These are phyloP conservation scores for Intellagama lesueurii DNA, from an alignment of 2,797 vertebrate genomes.

Conservation along the genomic window DNA sequence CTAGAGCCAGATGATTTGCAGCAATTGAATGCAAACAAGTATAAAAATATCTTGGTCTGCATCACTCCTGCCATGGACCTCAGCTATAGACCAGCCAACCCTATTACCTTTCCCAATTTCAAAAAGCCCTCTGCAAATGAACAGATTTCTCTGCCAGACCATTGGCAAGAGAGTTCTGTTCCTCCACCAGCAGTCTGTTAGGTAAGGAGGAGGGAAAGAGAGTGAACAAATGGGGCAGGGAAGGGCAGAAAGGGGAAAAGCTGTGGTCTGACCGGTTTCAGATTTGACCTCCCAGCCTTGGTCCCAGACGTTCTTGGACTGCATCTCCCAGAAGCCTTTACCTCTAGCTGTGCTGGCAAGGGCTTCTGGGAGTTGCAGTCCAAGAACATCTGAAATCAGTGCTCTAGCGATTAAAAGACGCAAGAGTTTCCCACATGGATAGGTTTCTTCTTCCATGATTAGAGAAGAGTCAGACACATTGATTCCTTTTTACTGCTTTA, in stretches of 20 bases:
- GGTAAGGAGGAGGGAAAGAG: not conserved
- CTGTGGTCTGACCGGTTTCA: not conserved
- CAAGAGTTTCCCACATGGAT: too few relatives aligned
- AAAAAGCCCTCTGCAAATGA: too few relatives aligned
- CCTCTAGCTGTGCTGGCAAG: too few relatives aligned
- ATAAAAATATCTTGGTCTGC: not conserved
- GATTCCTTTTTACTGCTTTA: slow-evolving; percentile 55
- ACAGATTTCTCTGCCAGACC: not conserved
- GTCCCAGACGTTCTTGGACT: too few relatives aligned
- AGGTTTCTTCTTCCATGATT: not conserved
- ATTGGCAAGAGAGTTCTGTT: not conserved
- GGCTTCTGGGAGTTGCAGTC: too few relatives aligned
- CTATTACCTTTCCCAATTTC: not conserved
- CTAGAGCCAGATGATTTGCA: not conserved
- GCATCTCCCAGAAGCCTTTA: too few relatives aligned
- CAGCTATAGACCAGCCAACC: not conserved
- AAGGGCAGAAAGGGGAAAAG: not conserved
- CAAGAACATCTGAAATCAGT: too few relatives aligned
- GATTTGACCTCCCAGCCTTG: too few relatives aligned
- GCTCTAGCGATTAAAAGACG: not conserved
- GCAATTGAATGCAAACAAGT: not conserved
- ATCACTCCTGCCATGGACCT: not conserved
- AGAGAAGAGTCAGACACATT: not conserved
- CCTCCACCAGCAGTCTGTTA: not conserved
- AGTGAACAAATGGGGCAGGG: too few relatives aligned